Percentiles rank a stretch among this genome's conserved stretches.
Evolutionary conservation across 2,113 vertebrate genomes (phyloP).

Genomic region (Pardalotus punctatus): DNA sequence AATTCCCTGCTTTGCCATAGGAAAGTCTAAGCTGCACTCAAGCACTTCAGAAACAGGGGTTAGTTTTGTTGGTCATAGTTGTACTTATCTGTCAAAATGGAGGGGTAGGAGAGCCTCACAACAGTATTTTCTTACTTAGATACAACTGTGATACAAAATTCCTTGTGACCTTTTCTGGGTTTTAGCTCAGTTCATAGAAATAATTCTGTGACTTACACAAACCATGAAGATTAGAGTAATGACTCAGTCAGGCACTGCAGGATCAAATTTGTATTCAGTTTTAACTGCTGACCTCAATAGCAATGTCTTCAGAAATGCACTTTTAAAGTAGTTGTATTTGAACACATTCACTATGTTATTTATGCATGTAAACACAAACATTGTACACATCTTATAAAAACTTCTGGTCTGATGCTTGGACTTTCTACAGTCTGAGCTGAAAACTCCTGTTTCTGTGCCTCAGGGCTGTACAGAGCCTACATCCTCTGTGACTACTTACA

Average conservation of each 20-base stretch:
- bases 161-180: neutral
- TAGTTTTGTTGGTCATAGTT: too few species aligned
- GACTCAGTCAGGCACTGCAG: neutral
- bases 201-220: neutral
- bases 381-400: neutral
- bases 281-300: neutral
- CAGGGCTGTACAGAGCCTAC: accelerated
- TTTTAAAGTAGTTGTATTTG: neutral
- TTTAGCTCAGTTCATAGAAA: neutral
- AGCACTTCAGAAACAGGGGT: neutral
- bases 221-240: neutral
- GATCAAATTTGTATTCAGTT: neutral
- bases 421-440: neutral
- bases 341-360: neutral
- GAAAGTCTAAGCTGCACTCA: neutral
- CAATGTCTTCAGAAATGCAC: neutral
- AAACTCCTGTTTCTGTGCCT: neutral
- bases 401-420: neutral
- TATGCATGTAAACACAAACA: neutral
- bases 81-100: neutral
- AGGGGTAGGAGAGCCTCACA: neutral
- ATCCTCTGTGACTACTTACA: neutral
- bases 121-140: neutral
- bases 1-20: neutral
- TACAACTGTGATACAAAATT: neutral